phyloP scores from a whole-genome alignment of 2,797 vertebrate species.

The Echeneis naucrates region DNA sequence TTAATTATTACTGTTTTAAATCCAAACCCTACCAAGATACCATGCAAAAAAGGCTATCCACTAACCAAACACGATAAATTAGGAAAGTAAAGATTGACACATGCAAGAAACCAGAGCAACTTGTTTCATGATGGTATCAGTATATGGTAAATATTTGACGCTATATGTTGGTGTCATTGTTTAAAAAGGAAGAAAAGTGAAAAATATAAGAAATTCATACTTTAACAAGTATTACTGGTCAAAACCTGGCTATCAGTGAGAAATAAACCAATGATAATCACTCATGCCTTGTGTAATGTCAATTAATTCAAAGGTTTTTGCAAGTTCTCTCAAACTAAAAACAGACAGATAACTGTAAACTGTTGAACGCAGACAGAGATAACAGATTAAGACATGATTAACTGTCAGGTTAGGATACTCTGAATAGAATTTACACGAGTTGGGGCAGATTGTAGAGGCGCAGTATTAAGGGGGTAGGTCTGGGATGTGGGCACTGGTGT shows the following conservation, averaged over 20 bases:
- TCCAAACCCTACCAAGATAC: conserved; percentile 21
- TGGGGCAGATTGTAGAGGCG: conserved; percentile 72
- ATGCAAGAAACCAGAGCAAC: conserved; percentile 16
- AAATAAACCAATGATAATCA: conserved; percentile 15
- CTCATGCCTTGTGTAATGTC: not conserved
- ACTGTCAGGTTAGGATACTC: not conserved
- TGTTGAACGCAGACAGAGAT: no score
- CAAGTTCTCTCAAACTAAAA: conserved; percentile 13
- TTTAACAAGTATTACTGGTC: conserved; percentile 10
- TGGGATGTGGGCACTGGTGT: conserved; percentile 28
- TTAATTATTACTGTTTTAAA: not conserved
- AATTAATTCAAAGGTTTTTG: not conserved
- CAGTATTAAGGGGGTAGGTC: conserved; percentile 60
- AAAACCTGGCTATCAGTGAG: conserved; percentile 13
- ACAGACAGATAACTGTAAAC: not conserved
- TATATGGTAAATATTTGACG: no score
- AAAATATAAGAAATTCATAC: conserved; percentile 17
- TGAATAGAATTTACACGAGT: conserved; percentile 42
- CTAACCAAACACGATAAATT: conserved; percentile 5
- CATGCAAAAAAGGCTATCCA: conserved; percentile 21
- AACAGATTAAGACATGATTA: not conserved
- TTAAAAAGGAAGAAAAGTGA: conserved; percentile 35
- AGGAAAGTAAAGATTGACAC: conserved; percentile 11
- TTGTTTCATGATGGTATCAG: not conserved
- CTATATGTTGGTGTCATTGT: conserved; percentile 41